These are phyloP conservation scores for Rhorus exstirpatorius DNA, from an alignment of 2,888 invertebrate genomes.

Conservation along the genomic window DNA sequence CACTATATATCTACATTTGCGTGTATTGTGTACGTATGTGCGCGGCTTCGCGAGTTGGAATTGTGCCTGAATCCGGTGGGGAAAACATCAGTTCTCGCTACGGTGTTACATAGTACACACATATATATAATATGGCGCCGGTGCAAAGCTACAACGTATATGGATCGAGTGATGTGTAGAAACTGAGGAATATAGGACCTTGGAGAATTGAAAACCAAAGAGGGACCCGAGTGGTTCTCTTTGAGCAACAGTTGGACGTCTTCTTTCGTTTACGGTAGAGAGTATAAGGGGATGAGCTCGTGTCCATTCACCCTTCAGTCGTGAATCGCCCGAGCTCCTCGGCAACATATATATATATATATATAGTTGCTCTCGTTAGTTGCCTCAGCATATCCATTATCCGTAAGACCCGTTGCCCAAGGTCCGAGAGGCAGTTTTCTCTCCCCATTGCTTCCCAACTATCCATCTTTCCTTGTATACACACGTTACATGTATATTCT, in stretches of 20 bases:
- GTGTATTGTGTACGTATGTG: neutral
- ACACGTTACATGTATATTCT: neutral
- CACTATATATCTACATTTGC: neutral
- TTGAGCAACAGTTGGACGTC: conserved; percentile 66
- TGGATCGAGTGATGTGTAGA: conserved; percentile 17
- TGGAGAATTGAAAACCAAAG: conserved; percentile 52
- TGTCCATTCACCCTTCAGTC: conserved; percentile 49
- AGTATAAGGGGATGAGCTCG: conserved; percentile 39
- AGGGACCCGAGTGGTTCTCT: conserved; percentile 8
- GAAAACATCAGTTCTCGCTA: conserved; percentile 18
- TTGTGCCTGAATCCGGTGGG: conserved; percentile 1
- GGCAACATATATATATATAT: too few species aligned
- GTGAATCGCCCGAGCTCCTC: conserved; percentile 41
- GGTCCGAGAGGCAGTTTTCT: conserved; percentile 45
- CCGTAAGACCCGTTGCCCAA: conserved; percentile 41
- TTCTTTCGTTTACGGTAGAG: conserved; percentile 50
- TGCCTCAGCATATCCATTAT: conserved; percentile 58
- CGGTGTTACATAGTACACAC: neutral
- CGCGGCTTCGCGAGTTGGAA: conserved; percentile 8
- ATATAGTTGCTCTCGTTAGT: conserved; percentile 53
- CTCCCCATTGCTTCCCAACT: conserved; percentile 3
- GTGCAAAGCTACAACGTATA: conserved; percentile 12
- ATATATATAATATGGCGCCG: neutral
- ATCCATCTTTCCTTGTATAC: conserved; percentile 3
- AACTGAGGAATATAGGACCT: conserved; percentile 31